These are phyloP conservation scores for Phaenicophaeus curvirostris DNA, from an alignment of 2,797 vertebrate genomes.

Conservation along the genomic window DNA sequence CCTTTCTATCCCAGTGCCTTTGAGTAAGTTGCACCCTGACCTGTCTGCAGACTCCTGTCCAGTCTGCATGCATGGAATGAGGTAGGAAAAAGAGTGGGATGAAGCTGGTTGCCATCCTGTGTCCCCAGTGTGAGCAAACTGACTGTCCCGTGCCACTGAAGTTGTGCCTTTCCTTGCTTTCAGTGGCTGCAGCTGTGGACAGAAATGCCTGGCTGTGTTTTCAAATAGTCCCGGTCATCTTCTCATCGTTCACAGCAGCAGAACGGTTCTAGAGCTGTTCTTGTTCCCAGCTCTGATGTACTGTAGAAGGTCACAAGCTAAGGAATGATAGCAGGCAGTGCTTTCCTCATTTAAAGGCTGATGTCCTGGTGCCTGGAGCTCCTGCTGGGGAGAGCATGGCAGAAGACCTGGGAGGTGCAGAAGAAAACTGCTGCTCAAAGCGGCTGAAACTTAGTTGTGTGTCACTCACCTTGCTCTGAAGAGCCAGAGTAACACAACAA, in stretches of 20 bases:
- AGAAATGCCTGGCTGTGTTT: background rate
- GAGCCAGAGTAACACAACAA: background rate
- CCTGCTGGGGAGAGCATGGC: background rate
- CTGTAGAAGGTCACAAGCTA: background rate
- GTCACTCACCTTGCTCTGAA: background rate
- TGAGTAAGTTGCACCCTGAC: background rate
- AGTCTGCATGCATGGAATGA: accelerated
- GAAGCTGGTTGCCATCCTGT: accelerated
- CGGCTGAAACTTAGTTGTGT: accelerated
- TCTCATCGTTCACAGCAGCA: background rate
- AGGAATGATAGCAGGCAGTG: background rate
- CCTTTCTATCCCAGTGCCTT: background rate
- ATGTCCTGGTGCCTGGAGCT: background rate
- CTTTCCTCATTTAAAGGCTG: background rate
- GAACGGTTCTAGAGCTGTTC: background rate
- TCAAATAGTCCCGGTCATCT: background rate
- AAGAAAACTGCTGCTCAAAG: background rate
- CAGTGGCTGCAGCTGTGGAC: background rate
- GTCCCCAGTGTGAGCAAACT: background rate
- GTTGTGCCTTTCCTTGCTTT: accelerated
- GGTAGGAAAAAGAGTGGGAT: background rate
- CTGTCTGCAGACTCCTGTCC: background rate
- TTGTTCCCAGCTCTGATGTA: background rate
- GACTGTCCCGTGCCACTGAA: too few species aligned
- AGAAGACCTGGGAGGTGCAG: background rate